Evolutionary conservation across 2,888 invertebrate genomes (phyloP).

Genomic region (Zeuzera pyrina): DNA sequence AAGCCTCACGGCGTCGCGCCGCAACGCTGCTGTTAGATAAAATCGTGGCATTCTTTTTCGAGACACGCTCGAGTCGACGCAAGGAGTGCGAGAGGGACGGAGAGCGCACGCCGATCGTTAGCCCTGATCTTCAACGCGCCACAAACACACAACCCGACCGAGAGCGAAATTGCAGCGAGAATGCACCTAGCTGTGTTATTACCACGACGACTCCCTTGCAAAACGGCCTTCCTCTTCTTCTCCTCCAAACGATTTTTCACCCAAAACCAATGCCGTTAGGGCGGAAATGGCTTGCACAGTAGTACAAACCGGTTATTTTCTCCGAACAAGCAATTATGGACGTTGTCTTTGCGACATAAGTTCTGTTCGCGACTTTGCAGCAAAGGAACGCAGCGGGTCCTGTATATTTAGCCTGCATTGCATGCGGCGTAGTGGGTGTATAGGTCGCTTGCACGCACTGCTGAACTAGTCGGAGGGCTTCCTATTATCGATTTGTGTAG

Average conservation of each 20-base stretch:
- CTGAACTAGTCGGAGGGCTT: constrained; percentile 71
- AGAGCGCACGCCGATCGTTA: constrained; percentile 62
- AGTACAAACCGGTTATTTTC: constrained; percentile 55
- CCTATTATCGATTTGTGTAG: constrained; percentile 70
- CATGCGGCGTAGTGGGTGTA: constrained; percentile 64
- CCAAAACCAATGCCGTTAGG: constrained; percentile 26
- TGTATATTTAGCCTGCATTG: constrained; percentile 72
- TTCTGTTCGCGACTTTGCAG: constrained; percentile 39
- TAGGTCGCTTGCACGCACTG: constrained; percentile 72
- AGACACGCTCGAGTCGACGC: constrained; percentile 31
- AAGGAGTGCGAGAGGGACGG: constrained; percentile 49
- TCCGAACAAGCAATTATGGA: constrained; percentile 59
- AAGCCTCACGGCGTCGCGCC: constrained; percentile 58
- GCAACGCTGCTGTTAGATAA: constrained; percentile 67
- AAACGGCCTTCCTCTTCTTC: constrained; percentile 49
- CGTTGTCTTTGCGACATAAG: constrained; percentile 61
- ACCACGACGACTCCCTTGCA: constrained; percentile 41
- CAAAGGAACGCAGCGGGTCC: constrained; percentile 43
- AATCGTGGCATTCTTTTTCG: constrained; percentile 69
- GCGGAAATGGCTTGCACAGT: constrained; percentile 27
- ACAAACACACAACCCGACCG: constrained; percentile 73
- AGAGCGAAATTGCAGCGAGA: constrained; percentile 73
- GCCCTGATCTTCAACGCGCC: constrained; percentile 74
- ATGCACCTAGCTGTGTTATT: constrained; percentile 73
- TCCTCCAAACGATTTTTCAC: constrained; percentile 26